Base-by-base conservation (phyloP, 1,140 invertebrate species). In the Plodia interpunctella region DNA sequence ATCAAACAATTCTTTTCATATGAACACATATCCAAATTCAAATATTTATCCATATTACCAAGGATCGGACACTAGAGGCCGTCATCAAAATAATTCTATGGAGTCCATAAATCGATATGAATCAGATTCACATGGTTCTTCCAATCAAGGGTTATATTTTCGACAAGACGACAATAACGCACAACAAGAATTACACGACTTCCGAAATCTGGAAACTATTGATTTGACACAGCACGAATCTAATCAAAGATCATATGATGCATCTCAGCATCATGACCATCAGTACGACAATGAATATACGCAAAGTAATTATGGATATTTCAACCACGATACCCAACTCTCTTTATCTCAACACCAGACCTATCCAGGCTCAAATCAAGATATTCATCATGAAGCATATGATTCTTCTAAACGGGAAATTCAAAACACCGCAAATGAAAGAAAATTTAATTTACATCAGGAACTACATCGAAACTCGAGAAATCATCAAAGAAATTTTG, bases 181-280 rank as follows among this genome's bases (percentile, higher is more conserved):
- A 1, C 38, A 44, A 6, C 38, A 44, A 44, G 38, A 15, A 44
- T 44, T n/a, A 15, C 38, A 44, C 13, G 38, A 44, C n/a, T 44
- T 17, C 8, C n/a, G n/a, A 44, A 44, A 44, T 5, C 38, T 15
- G n/a, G 15, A 6, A 15, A 44, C 5, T 3, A 15, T 44, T 17
- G n/a, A 44, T 44, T 44, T n/a, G 1, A 15, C 10, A 5, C 38
- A 44, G 2, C 13, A 44, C 15, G 13, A 44, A 6, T 44, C 38
- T 15, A 44, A 44, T 17, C 38, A 44, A 44, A 44, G 38, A 44
- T 44, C 38, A 44, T 15, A 44, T 44, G 38, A 44, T 15, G n/a
- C 38, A 44, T 44, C 13, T 3, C 38, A 44, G 4, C 32, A 17
- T 3, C 13, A 15, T 44, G 38, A 6, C 3, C 38, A 44, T 2